Percentiles rank a stretch among this genome's conserved stretches.
phyloP scores from a whole-genome alignment of 2,113 vertebrate genomes.

The Otocyon megalotis region DNA sequence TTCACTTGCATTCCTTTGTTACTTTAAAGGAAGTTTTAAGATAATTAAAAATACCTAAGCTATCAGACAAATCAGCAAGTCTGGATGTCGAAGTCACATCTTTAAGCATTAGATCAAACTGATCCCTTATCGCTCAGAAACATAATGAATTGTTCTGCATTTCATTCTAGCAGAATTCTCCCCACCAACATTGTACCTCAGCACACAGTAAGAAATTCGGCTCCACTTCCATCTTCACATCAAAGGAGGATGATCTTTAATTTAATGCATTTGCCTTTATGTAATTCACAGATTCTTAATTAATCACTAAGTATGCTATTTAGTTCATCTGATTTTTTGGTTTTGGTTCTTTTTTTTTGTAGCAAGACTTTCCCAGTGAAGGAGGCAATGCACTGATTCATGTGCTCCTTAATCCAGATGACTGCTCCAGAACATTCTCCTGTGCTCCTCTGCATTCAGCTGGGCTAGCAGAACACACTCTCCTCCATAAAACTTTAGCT shows the following conservation, averaged over 20 bases:
- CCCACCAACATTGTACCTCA: not conserved
- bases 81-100: not conserved
- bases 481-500: not conserved
- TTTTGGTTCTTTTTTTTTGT: not conserved
- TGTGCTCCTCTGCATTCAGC: not conserved
- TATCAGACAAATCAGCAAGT: constrained; percentile 33
- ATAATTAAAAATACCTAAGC: not conserved
- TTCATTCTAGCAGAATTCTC: constrained; percentile 23
- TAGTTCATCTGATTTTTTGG: not conserved
- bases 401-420: not conserved
- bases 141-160: not conserved
- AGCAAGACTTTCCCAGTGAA: constrained; percentile 12
- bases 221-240: not conserved
- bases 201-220: not conserved
- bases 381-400: not conserved
- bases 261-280: not conserved
- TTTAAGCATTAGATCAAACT: constrained; percentile 19
- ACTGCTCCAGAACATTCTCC: not conserved
- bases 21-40: not conserved
- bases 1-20: not conserved
- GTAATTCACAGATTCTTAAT: constrained; percentile 8
- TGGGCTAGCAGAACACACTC: not conserved
- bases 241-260: not conserved
- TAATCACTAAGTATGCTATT: not conserved
- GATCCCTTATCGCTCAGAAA: constrained; percentile 9